Percentiles rank a stretch among this genome's conserved stretches.
These are phyloP conservation scores for Hemaris fuciformis DNA, from an alignment of 2,888 invertebrate genomes.

Conservation along the genomic window DNA sequence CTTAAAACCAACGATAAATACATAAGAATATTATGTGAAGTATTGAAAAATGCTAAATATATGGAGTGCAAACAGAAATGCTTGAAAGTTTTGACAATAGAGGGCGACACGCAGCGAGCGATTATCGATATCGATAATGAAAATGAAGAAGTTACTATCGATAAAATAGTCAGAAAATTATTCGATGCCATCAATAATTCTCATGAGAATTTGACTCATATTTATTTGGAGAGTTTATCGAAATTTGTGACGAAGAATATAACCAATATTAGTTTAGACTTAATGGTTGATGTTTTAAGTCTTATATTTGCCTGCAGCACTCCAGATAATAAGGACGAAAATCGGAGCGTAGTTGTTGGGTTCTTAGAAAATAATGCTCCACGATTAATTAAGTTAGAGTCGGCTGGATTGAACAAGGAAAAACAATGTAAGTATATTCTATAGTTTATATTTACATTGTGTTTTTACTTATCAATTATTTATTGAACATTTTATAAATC, in stretches of 20 bases:
- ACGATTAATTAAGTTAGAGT: conserved; percentile 29
- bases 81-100: conserved; percentile 49
- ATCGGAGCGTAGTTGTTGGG: conserved; percentile 43
- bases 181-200: conserved; percentile 45
- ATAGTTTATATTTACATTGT: not conserved
- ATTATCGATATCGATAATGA: conserved; percentile 37
- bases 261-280: conserved; percentile 19
- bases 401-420: conserved; percentile 26
- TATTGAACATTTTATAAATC: no score
- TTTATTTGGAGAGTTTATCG: conserved; percentile 55
- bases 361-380: conserved; percentile 48
- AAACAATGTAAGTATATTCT: conserved; percentile 48
- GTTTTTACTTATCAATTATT: not conserved
- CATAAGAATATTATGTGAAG: conserved; percentile 36
- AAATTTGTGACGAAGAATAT: conserved; percentile 42
- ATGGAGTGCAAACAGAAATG: conserved; percentile 60
- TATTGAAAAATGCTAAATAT: conserved; percentile 43
- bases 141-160: conserved; percentile 25
- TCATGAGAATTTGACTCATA: conserved; percentile 56
- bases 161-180: conserved; percentile 39
- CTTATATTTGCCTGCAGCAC: conserved; percentile 49
- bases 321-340: conserved; percentile 48
- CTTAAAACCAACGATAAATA: conserved; percentile 33
- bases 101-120: conserved; percentile 43
- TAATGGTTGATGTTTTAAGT: conserved; percentile 43